phyloP scores from a whole-genome alignment of 2,888 invertebrate genomes.

The Chymomyza fuscimana region DNA sequence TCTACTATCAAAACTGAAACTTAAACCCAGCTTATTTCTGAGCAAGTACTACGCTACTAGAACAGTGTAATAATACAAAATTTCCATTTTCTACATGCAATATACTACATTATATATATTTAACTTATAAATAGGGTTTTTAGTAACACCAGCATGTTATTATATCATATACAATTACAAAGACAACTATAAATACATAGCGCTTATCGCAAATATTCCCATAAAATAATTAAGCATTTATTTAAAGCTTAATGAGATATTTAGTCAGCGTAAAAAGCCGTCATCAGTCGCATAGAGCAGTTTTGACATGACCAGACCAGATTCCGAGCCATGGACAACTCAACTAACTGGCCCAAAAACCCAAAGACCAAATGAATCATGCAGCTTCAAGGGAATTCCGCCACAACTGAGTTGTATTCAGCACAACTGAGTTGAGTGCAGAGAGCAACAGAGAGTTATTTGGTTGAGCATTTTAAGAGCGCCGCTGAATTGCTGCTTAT shows the following conservation, averaged over 20 bases:
- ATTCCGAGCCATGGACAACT: background rate
- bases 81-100: no score
- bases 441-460: background rate
- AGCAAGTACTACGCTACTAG: background rate
- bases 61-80: no score
- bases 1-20: background rate
- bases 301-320: slow-evolving; percentile 4
- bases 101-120: no score
- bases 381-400: slow-evolving; percentile 4
- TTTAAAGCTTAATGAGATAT: background rate
- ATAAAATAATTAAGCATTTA: background rate
- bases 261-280: background rate
- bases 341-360: slow-evolving; percentile 28
- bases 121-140: background rate
- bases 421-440: background rate
- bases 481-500: no score
- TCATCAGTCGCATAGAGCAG: background rate
- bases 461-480: background rate
- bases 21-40: background rate
- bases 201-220: slow-evolving; percentile 3
- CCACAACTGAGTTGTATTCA: background rate
- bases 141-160: background rate
- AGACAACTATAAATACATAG: background rate
- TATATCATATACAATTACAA: background rate
- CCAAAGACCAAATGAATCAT: slow-evolving; percentile 39